Base-by-base conservation (phyloP, 2,113 vertebrate species). In the Irena cyanogastra region DNA sequence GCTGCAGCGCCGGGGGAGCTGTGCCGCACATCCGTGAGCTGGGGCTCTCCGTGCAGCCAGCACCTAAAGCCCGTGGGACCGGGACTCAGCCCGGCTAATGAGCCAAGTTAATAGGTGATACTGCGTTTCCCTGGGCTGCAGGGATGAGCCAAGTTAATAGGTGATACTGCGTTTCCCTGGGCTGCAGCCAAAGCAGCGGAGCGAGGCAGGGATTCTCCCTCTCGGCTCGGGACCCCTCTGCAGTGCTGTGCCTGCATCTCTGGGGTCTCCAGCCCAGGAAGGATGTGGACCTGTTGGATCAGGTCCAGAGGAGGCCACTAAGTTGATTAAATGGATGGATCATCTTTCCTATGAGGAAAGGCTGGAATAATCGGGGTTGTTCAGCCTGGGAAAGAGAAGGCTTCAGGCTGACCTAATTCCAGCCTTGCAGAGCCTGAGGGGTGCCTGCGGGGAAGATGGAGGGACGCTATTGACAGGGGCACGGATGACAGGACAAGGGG, bases 21-120 rank as follows among this genome's bases (percentile, higher is more conserved):
- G 26, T 0, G 28, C 60, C 19, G 22, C 69, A 1, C 39, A 1
- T 0, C 57, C 47, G 4, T 0, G 33, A 1, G 0, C 6, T 13
- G 0, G 24, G 30, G 30, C 2, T 70, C 75, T 14, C 8, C 1
- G 5, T 2, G 44, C 76, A 8, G 14, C 11, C 2, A 28, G 42
- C 8, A 26, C 3, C 27, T 11, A 0, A 10, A 39, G 3, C 2
- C 64, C 23, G 2, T 2, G 31, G 56, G 16, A 9, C 0, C 22
- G 65, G 24, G 28, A 17, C 4, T 50, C 44, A 16, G 20, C 5
- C 50, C 8, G 13, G 4, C 21, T 33, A 23, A 27, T n/a, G 18
- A 33, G 28, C 9, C 20, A 3, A 8, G 64, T 26, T 64, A 35
- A 13, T 54, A 8, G 35, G 13, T 6, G n/a, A 14, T 35, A 1